These are phyloP conservation scores for Decapterus maruadsi DNA, from an alignment of 2,797 vertebrate species.

Conservation along the genomic window DNA sequence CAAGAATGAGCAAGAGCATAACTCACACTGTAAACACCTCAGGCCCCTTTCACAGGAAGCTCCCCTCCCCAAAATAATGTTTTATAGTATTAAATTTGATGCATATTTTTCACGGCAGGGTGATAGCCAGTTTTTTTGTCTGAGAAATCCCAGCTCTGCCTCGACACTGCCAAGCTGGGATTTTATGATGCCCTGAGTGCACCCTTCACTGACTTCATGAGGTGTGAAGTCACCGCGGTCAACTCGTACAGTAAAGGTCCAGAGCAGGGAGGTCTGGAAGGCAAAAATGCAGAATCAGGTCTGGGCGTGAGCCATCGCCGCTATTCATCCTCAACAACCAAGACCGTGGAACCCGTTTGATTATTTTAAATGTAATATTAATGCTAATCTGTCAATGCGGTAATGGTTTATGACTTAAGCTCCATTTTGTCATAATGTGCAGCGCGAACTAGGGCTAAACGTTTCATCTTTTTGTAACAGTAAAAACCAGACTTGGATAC, in stretches of 20 bases:
- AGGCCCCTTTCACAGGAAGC: constrained; percentile 29
- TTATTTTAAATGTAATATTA: background rate
- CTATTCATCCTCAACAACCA: constrained; percentile 26
- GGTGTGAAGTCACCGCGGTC: constrained; percentile 73
- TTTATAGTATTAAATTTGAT: constrained; percentile 64
- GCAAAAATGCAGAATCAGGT: constrained; percentile 70
- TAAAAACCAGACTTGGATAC: background rate
- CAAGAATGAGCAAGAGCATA: constrained; percentile 51
- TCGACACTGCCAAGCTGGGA: constrained; percentile 46
- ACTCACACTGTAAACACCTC: constrained; percentile 69
- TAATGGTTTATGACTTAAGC: background rate
- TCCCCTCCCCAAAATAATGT: constrained; percentile 45
- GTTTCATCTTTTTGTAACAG: constrained; percentile 12
- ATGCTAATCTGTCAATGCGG: background rate
- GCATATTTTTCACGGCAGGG: constrained; percentile 62
- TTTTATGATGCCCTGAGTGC: constrained; percentile 69
- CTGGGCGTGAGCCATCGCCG: constrained; percentile 41
- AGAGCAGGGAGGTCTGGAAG: constrained; percentile 25
- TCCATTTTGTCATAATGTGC: background rate
- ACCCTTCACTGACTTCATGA: constrained; percentile 78
- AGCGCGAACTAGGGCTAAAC: background rate
- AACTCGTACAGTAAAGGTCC: constrained; percentile 62
- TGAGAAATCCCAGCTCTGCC: constrained; percentile 45
- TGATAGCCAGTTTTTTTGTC: constrained; percentile 41
- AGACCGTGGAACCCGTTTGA: constrained; percentile 3